Base-by-base conservation (phyloP, 2,113 vertebrate genomes). In the Potamarius usumacintae region DNA sequence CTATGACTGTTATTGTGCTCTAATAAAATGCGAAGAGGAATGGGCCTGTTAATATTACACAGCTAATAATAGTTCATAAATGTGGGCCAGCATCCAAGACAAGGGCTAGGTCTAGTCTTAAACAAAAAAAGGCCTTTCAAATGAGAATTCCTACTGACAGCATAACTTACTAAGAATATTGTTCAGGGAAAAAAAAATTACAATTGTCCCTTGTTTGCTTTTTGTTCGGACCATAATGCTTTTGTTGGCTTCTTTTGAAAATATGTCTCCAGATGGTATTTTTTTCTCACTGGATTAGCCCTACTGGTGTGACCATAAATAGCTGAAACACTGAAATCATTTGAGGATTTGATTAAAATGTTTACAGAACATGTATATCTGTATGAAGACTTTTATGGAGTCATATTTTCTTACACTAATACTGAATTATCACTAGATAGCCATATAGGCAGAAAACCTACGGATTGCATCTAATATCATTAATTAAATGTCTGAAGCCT, bases 41-140 rank as follows among this genome's bases (percentile, higher is more conserved):
- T 74, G 74, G 20, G 17, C 57, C 67, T 87, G 52, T 74, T 72
- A 87, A 82, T 82, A 55, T 87, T 69, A 74, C 79, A 62, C 52
- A 86, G 25, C 77, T 79, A 86, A 76, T 53, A 86, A 69, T 69
- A 80, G 77, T 86, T 67, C 14, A 48, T 58, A 71, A 86, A 86
- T 80, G 85, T 86, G 77, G 85, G 78, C 52, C 85, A 79, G 30
- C 2, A 7, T 53, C 74, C 63, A n/a, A 81, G 52, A 69, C 77
- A 57, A 17, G 67, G 27, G 53, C 17, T 57, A 85, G 10, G 71
- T 17, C 25, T 76, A 85, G 84, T 42, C 69, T 74, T 85, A 58
- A 72, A 72, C 67, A 62, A 85, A 62, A 63, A 76, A 76, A 58
- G 27, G 55, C 8, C 53, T 86, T 86, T 57, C 18, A 81, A 69